Evolutionary conservation across 1,140 invertebrate species (phyloP), one percentile per base, ranked within the genome.

Genomic region (Leptopilina clavipes): DNA sequence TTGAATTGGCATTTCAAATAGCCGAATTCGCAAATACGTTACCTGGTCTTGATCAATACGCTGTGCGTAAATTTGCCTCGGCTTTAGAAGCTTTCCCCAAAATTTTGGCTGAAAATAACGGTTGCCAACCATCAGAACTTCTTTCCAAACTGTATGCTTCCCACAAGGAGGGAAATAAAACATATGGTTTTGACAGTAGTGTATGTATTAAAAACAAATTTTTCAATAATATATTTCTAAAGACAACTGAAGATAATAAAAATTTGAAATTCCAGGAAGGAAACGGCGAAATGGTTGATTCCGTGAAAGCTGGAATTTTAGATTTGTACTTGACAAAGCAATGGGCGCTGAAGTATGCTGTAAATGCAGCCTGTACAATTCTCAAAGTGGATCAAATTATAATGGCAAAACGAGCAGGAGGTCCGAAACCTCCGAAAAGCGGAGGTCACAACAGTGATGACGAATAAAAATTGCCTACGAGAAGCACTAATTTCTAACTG

Each of bases 371-470:
- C 1, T 94, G 94, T 72, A 99, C 98, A 0, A 96, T 99, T 83
- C 92, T 99, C 5, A 95, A 96, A 89, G 97, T 99, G n/a, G 98
- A 99, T 91, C 95, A 99, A 91, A 99, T 99, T 77, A 99, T 99
- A 76, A 99, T 99, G 97, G 97, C 98, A 1, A 99, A 99, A 90
- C 93, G 95, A 85, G 97, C 98, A 18, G 98, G 98, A 74, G 98
- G 98, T 71, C 98, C 98, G 0, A 98, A 98, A 91, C 92, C n/a
- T n/a, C n/a, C 95, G 0, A 94, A 93, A 86, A 86, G 92, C 59
- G 92, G 92, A 48, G 92, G 92, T 82, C 93, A 93, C 86, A 93
- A 93, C 78, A 96, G 97, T 88, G 95, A 95, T 83, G 94, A 96
- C 73, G 77, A 76, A 71, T 83, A 83, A 72, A 44, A 56, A 72